Evolutionary conservation across 1,140 invertebrate genomes (phyloP).

Genomic region (Drosophila kurseongensis): DNA sequence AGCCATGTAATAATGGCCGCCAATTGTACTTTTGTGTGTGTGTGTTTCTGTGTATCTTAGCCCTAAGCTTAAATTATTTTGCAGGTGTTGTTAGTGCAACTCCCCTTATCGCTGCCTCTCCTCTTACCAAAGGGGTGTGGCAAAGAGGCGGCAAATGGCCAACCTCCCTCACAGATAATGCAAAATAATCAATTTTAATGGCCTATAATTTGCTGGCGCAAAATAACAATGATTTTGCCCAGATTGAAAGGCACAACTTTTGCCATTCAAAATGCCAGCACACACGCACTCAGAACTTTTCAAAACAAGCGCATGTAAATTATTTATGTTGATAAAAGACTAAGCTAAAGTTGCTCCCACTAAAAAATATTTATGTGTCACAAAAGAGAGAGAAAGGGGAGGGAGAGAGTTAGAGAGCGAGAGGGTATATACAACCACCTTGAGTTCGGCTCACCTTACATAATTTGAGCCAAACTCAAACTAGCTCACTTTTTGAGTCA

Average conservation of each 20-base stretch:
- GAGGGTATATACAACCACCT: conserved; percentile 6
- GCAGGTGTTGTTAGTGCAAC: conserved; percentile 27
- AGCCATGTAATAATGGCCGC: conserved; percentile 62
- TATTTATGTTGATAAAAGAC: conserved; percentile 53
- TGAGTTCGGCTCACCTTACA: conserved; percentile 57
- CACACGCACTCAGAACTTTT: conserved; percentile 15
- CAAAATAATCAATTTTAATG: conserved; percentile 78
- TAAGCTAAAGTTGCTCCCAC: conserved; percentile 56
- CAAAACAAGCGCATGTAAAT: conserved; percentile 37
- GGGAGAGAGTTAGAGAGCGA: neutral
- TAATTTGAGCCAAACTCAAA: conserved; percentile 59
- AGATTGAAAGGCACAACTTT: conserved; percentile 59
- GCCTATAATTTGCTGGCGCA: conserved; percentile 68
- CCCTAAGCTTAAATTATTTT: conserved; percentile 5
- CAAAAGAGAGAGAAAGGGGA: neutral
- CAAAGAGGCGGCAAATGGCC: conserved; percentile 6
- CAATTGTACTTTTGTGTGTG: conserved; percentile 4
- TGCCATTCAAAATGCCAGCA: conserved; percentile 43
- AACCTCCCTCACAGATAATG: conserved; percentile 52
- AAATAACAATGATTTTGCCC: conserved; percentile 60
- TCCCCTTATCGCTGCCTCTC: neutral
- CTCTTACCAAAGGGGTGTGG: conserved; percentile 3
- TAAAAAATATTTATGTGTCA: conserved; percentile 32
- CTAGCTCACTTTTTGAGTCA: conserved; percentile 33
- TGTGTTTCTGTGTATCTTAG: neutral